Evolutionary conservation across 2,797 vertebrate genomes (phyloP), one percentile per base, ranked within the genome.

Genomic region (Sebastes cheni): DNA sequence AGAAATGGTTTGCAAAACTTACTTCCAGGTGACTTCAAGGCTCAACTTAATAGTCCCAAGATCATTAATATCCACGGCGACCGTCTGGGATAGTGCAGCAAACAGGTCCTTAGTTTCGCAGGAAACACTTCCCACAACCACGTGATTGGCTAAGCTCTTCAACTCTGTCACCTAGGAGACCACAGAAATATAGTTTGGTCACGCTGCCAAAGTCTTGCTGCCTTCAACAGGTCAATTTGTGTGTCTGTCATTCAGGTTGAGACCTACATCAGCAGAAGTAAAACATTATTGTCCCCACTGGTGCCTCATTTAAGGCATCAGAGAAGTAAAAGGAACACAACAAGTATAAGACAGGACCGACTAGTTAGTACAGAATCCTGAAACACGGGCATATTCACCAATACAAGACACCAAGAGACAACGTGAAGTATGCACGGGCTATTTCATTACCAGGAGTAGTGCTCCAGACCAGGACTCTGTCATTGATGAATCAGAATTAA

Each of bases 101-200:
- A 99, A 99, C 42, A 99, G 95, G 87, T 99, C 98, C 94, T 98
- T 99, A 9, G 98, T 99, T 92, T 99, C 98, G 0, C 98, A 99
- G 10, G 97, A 98, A 83, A 99, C 97, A 0, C 95, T 98, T 78
- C 98, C 98, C 27, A 99, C 98, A 29, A 99, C 95, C 54, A 99
- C 97, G 0, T 99, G 98, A 93, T 97, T 99, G 89, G 98, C 97
- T 88, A 99, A 88, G 90, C 98, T 97, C 92, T 99, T 99, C 54
- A 99, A 89, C 89, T 99, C 98, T 0, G 97, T 99, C 78, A 99
- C 97, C 98, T 99, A 80, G 29, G 81, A 77, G 76, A 90, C 32
- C 50, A 86, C 61, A 91, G 36, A 81, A 61, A 79, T 16, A 23
- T 16, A 29, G 27, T 62, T 22, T 46, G 6, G 73, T 67, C 13